A percentile compares a stretch with the other conserved stretches of the same genome.
These are phyloP conservation scores for Indicator indicator DNA, from an alignment of 2,113 vertebrate species.

Conservation along the genomic window DNA sequence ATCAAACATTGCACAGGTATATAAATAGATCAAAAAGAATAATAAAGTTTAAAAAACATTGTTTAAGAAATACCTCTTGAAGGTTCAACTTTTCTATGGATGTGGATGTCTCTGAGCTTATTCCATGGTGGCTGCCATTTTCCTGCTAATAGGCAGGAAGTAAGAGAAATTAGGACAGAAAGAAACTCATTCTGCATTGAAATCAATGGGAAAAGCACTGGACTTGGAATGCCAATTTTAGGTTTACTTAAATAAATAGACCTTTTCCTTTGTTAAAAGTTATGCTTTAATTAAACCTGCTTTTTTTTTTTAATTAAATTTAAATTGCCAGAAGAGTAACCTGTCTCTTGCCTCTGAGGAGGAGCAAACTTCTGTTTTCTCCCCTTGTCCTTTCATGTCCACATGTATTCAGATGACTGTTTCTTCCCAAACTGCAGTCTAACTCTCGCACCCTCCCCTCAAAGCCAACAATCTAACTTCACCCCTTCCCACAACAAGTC, in stretches of 20 bases:
- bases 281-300: background rate
- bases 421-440: constrained; percentile 9
- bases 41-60: constrained; percentile 72
- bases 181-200: constrained; percentile 73
- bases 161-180: constrained; percentile 77
- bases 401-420: background rate
- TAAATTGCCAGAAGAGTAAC: background rate
- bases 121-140: constrained; percentile 74
- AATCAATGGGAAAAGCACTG: constrained; percentile 69
- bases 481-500: background rate
- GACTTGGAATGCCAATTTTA: constrained; percentile 48
- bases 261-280: background rate
- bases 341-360: background rate
- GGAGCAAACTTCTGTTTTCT: background rate
- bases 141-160: constrained; percentile 79
- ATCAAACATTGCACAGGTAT: constrained; percentile 69
- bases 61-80: constrained; percentile 77
- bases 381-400: background rate
- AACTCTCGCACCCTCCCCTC: background rate
- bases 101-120: constrained; percentile 77
- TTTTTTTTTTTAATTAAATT: background rate
- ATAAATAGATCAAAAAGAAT: constrained; percentile 67
- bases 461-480: background rate
- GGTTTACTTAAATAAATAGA: constrained; percentile 9
- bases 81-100: constrained; percentile 77